Percentiles rank a stretch among this genome's conserved stretches.
phyloP scores from a whole-genome alignment of 2,888 invertebrate species.

The Deilephila porcellus region DNA sequence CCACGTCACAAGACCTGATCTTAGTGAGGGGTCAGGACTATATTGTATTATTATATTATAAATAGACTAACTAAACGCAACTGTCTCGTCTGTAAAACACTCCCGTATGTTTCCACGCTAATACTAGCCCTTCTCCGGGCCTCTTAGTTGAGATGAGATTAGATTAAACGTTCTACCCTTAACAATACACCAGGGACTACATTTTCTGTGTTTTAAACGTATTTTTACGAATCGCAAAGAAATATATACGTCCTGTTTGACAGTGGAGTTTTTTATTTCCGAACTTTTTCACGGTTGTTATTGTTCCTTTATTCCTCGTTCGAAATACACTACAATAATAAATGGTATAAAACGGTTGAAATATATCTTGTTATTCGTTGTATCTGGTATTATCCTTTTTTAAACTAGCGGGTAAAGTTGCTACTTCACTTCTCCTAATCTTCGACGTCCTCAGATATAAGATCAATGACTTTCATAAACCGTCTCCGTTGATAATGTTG shows the following conservation, averaged over 20 bases:
- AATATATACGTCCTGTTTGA: constrained; percentile 17
- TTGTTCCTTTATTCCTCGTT: neutral
- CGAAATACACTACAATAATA: neutral
- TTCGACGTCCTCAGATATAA: no score
- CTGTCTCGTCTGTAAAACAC: constrained; percentile 32
- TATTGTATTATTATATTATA: neutral
- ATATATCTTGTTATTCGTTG: no score
- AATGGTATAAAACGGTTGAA: no score
- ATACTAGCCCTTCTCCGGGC: constrained; percentile 52
- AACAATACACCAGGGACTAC: constrained; percentile 58
- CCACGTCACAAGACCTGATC: neutral
- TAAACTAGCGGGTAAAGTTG: no score
- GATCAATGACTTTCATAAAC: no score
- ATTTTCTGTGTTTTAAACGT: constrained; percentile 51
- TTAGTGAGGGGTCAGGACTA: neutral
- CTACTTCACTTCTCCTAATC: no score
- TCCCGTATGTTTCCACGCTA: constrained; percentile 42
- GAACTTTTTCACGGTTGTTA: neutral
- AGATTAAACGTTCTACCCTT: constrained; percentile 59
- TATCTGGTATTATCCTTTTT: no score
- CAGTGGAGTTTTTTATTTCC: constrained; percentile 12
- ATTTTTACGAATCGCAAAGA: constrained; percentile 40
- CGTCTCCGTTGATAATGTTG: no score
- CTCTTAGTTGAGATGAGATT: constrained; percentile 59
- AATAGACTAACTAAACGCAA: neutral